These are phyloP conservation scores for Tethya wilhelma DNA, from an alignment of 37 sponge, comb jelly and placozoan genomes.

Conservation along the genomic window DNA sequence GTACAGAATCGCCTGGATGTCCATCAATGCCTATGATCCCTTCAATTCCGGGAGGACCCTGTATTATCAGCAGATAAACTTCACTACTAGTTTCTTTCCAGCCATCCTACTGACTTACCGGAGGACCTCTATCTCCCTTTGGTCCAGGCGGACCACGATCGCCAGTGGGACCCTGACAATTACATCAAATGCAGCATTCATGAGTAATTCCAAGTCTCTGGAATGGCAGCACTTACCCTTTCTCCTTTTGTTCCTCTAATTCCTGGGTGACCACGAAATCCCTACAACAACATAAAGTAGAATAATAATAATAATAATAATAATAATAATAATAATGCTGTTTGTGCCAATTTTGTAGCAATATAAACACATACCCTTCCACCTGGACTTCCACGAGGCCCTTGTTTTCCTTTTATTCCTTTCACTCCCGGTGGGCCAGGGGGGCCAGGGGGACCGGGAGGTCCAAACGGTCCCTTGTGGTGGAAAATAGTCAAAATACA, in stretches of 20 bases:
- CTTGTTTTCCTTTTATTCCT: neutral
- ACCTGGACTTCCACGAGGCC: neutral
- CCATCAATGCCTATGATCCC: slow-evolving; percentile 47
- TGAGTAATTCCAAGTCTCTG: too few species aligned
- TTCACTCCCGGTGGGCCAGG: slow-evolving; percentile 15
- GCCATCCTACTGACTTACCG: slow-evolving; percentile 4
- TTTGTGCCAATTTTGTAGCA: neutral
- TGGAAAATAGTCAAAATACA: slow-evolving; percentile 1
- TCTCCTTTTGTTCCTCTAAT: slow-evolving; percentile 41
- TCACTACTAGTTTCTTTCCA: neutral
- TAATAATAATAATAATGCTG: neutral
- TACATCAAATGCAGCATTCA: too few species aligned
- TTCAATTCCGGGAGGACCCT: slow-evolving; percentile 19
- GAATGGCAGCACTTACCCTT: slow-evolving; percentile 39
- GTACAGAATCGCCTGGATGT: slow-evolving; percentile 31
- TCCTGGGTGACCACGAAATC: slow-evolving; percentile 44
- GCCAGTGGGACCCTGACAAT: slow-evolving; percentile 7
- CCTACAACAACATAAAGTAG: slow-evolving; percentile 16
- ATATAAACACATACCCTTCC: neutral
- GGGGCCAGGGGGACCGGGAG: slow-evolving; percentile 25
- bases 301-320: neutral
- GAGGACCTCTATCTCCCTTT: slow-evolving; percentile 17
- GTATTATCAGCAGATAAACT: neutral
- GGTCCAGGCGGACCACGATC: slow-evolving; percentile 13
- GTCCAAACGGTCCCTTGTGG: slow-evolving; percentile 39